Evolutionary conservation across 2,888 invertebrate species (phyloP), one percentile per base, ranked within the genome.

Genomic region (Branchellion lobata): DNA sequence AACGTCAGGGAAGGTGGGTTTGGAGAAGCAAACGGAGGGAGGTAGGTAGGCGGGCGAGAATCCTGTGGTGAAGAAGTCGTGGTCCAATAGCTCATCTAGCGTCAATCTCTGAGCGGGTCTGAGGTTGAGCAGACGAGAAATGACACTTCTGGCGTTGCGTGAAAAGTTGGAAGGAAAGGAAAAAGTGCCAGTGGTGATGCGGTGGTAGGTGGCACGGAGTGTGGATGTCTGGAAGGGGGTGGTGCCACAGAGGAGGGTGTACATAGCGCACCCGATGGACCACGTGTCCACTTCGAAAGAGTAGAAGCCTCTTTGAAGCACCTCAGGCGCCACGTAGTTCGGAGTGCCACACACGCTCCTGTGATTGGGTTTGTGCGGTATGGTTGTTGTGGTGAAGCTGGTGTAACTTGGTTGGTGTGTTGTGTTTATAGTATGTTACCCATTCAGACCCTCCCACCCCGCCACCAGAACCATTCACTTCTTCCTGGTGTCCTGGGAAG

Each of bases 21-120:
- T 85, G 79, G 86, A 85, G 57, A 89, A 88, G 84, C 90, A 90
- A 82, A 89, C 90, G 51, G 88, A 86, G n/a, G 89, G 86, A 1
- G 90, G 87, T 80, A 90, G 86, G 21, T 85, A 85, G 18, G 85
- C 84, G 1, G 90, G 90, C 73, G 88, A 86, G 83, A 85, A 86
- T 82, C 90, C 90, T 82, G 87, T 85, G 11, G 87, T 87, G 82
- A 90, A 88, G 84, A 90, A 90, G 31, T 93, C 93, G 86, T 94
- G 92, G 82, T 90, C 89, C 14, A 93, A 87, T 80, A 96, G 89
- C 84, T 92, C 91, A 81, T 91, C 90, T 69, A 96, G 92, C 0
- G 91, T 91, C 0, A 96, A 96, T 57, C 96, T 90, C 82, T 90
- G 90, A 65, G 91, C 89, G 0, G 96, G 96, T 85, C 94, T 93